These are phyloP conservation scores for Acrocephalus arundinaceus DNA, from an alignment of 2,113 vertebrate genomes.

Conservation along the genomic window DNA sequence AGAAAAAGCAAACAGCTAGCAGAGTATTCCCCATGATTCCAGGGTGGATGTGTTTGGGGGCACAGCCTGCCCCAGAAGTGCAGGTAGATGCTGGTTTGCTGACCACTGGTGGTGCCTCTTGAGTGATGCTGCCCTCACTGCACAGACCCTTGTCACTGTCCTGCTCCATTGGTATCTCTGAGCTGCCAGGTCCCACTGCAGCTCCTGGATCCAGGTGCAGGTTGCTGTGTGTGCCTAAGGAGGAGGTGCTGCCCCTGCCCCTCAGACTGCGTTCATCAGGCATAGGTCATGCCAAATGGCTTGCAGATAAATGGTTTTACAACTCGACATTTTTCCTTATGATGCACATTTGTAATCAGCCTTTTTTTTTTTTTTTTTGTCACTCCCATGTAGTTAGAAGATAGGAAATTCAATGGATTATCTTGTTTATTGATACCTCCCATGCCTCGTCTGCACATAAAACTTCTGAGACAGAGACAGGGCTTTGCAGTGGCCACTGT, in stretches of 20 bases:
- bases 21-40: background rate
- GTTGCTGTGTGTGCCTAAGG: background rate
- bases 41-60: background rate
- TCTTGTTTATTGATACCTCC: background rate
- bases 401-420: background rate
- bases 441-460: background rate
- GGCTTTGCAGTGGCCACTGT: background rate
- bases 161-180: fast-evolving
- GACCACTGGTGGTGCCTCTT: background rate
- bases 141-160: background rate
- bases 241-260: background rate
- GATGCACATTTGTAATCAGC: background rate
- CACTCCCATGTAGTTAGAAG: background rate
- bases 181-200: background rate
- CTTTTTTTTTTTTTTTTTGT: no score
- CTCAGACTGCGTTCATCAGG: fast-evolving
- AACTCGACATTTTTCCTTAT: background rate
- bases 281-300: no score
- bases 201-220: background rate
- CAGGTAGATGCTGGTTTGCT: fast-evolving
- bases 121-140: fast-evolving
- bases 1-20: background rate
- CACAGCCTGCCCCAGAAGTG: background rate
- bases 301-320: background rate
- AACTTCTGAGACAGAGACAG: fast-evolving